phyloP scores from a whole-genome alignment of 2,888 invertebrate genomes.

The Lysandra bellargus region DNA sequence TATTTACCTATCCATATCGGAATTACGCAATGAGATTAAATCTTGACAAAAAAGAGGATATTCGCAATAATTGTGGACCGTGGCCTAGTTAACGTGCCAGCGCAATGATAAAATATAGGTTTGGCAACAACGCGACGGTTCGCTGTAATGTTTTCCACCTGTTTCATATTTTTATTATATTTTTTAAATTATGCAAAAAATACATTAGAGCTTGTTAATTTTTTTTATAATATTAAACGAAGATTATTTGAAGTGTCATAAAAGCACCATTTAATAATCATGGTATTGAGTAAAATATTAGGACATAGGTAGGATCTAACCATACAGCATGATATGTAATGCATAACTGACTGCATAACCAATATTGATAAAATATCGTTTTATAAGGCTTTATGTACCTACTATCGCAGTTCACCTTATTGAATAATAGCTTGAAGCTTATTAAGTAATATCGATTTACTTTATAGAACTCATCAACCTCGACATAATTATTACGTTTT shows the following conservation, averaged over 20 bases:
- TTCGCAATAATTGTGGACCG: conserved; percentile 26
- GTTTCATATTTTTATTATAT: not conserved
- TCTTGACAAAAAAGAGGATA: conserved; percentile 29
- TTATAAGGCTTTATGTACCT: not conserved
- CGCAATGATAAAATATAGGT: conserved; percentile 25
- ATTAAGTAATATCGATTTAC: conserved; percentile 47
- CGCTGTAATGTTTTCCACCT: conserved; percentile 12
- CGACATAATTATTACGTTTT: conserved; percentile 53
- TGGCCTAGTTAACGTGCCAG: conserved; percentile 20
- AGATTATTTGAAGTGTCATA: too few species aligned
- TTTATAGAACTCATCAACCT: conserved; percentile 53
- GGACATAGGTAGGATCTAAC: not conserved
- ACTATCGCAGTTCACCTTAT: conserved; percentile 4
- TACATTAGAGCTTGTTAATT: not conserved
- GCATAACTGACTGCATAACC: not conserved
- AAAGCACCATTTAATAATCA: not conserved
- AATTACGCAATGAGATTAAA: conserved; percentile 22
- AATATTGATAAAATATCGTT: not conserved
- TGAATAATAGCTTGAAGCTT: conserved; percentile 24
- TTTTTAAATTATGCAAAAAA: not conserved
- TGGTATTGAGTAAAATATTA: not conserved
- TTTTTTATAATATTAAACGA: not conserved
- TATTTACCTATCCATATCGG: conserved; percentile 17
- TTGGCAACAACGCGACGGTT: conserved; percentile 22
- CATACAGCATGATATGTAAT: not conserved